Evolutionary conservation across 2,113 vertebrate genomes (phyloP), one percentile per base, ranked within the genome.

Genomic region (Loxodonta africana): DNA sequence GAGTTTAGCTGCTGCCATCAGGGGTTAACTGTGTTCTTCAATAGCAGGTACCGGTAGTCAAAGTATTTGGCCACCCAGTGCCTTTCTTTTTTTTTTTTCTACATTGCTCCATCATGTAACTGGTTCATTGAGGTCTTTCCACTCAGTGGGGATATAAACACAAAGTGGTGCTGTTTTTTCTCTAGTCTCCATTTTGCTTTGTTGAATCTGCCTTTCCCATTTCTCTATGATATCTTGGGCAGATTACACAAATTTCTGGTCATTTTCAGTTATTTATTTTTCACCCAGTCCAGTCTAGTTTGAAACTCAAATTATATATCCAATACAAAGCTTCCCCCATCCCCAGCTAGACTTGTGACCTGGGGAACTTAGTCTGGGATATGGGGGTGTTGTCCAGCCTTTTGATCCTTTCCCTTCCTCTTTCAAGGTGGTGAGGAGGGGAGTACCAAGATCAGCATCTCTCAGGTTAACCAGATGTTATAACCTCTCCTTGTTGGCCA

Each of bases 41-140:
- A 26, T 1, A 20, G 76, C 20, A 33, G 57, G 25, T 10, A 4
- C 2, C 0, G 5, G 30, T 6, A 2, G 76, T 86, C 41, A 11
- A 2, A 8, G 41, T 26, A 44, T 8, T 78, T 46, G 65, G 23
- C 44, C 60, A 12, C 11, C 37, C 48, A 12, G 4, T 26, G 0
- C 18, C n/a, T 65, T 14, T 30, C 15, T 4, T 37, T 33, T 78
- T n/a, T 60, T 57, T 51, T 57, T 48, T 37, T 44, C 37, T 1
- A 0, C 2, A 41, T 23, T 0, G 4, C 48, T 71, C 48, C 6
- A 67, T 65, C 17, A 17, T 17, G 0, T n/a, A 9, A 11, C 14
- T 46, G 15, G 21, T 44, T 57, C 73, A 11, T 33, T 48, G 81
- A 30, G 77, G 60, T 23, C 2, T 37, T 37, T 78, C 15, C n/a